These are phyloP conservation scores for Alces alces DNA, from an alignment of 2,113 vertebrate species.

Conservation along the genomic window DNA sequence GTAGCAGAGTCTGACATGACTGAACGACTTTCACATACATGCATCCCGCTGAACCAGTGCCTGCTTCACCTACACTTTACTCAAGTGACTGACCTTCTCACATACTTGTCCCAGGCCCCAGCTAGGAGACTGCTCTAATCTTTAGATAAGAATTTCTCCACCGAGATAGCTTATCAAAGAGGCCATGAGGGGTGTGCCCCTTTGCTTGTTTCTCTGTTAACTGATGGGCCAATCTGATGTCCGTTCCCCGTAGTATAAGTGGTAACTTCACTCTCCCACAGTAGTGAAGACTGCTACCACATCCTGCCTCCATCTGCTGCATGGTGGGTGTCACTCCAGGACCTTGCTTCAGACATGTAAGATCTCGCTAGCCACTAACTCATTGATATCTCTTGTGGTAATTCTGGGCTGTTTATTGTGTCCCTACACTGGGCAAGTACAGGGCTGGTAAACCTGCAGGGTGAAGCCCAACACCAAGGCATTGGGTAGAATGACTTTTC, in stretches of 20 bases:
- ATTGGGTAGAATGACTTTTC: not conserved
- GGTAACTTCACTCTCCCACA: not conserved
- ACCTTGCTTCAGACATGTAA: not conserved
- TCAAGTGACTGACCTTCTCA: not conserved
- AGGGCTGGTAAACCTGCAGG: not conserved
- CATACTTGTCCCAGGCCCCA: not conserved
- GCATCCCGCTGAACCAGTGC: not conserved
- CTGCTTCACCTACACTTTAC: not conserved
- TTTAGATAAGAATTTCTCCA: not conserved
- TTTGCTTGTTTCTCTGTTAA: not conserved
- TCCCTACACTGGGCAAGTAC: not conserved
- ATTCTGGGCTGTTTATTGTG: not conserved
- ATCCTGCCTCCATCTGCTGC: not conserved
- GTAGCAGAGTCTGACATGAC: not conserved
- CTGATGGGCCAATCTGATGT: not conserved
- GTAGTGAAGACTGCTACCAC: not conserved
- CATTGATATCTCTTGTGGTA: not conserved
- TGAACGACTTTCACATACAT: not conserved
- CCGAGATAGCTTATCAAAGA: not conserved
- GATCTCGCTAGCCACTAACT: not conserved
- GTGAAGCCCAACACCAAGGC: not conserved
- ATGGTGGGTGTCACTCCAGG: not conserved
- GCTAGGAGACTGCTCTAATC: not conserved
- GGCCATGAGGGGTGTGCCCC: accelerated
- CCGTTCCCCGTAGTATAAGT: not conserved